phyloP scores from a whole-genome alignment of 1,140 invertebrate species.

The Sycobia sp. region DNA sequence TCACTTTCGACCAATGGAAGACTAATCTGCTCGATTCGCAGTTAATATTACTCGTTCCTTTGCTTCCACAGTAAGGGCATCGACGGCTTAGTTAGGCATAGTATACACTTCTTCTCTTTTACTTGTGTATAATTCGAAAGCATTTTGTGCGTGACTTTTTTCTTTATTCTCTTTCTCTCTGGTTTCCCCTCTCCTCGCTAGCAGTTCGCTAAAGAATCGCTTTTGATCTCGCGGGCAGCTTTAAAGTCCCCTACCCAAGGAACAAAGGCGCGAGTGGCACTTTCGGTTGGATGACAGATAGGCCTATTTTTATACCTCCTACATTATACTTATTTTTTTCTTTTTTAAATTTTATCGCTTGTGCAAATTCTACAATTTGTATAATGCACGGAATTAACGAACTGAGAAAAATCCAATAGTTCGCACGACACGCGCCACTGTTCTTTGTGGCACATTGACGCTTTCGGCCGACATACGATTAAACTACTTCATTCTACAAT shows the following conservation, averaged over 20 bases:
- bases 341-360: background rate
- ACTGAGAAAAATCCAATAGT: constrained; percentile 32
- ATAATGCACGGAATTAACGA: constrained; percentile 2
- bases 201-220: constrained; percentile 33
- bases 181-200: background rate
- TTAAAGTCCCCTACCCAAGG: constrained; percentile 32
- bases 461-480: constrained; percentile 47
- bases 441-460: constrained; percentile 45
- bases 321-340: constrained; percentile 4
- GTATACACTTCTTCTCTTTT: background rate
- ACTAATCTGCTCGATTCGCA: constrained; percentile 35
- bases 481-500: constrained; percentile 51
- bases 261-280: constrained; percentile 37
- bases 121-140: background rate
- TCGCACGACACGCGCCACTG: constrained; percentile 38
- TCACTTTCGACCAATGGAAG: constrained; percentile 44
- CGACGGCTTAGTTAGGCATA: background rate
- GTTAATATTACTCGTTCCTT: constrained; percentile 32
- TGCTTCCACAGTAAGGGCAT: background rate
- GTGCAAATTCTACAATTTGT: no score
- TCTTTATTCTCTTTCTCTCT: no score
- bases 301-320: constrained; percentile 10
- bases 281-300: constrained; percentile 24
- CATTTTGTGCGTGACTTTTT: no score
- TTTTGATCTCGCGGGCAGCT: constrained; percentile 38